Percentiles rank a stretch among this genome's conserved stretches.
These are phyloP conservation scores for Trilocha varians DNA, from an alignment of 2,888 invertebrate genomes.

Conservation along the genomic window DNA sequence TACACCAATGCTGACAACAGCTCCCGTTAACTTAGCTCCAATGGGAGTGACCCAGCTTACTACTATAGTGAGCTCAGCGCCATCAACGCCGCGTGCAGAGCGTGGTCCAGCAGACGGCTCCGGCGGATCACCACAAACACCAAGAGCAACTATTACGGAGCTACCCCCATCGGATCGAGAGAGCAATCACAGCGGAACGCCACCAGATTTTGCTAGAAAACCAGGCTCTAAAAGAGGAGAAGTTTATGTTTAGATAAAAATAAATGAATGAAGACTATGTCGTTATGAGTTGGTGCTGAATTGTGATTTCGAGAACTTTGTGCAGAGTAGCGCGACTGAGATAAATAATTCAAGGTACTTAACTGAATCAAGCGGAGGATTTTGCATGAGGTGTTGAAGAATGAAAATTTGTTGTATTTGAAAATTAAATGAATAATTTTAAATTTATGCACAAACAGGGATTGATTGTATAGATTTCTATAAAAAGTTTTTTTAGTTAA, in stretches of 20 bases:
- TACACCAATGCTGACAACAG: slow-evolving; percentile 55
- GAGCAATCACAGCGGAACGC: slow-evolving; percentile 44
- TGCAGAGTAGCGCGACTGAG: slow-evolving; percentile 3
- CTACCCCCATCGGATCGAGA: slow-evolving; percentile 41
- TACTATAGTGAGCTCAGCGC: slow-evolving; percentile 64
- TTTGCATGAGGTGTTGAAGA: slow-evolving; percentile 22
- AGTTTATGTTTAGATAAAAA: slow-evolving; percentile 46
- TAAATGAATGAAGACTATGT: not conserved
- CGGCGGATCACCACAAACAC: slow-evolving; percentile 20
- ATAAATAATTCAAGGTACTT: not conserved
- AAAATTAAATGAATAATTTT: slow-evolving; percentile 22
- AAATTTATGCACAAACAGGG: slow-evolving; percentile 53
- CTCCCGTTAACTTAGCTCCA: slow-evolving; percentile 67
- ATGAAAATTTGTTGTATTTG: slow-evolving; percentile 12
- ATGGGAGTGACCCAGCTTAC: slow-evolving; percentile 76
- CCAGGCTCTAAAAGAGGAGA: slow-evolving; percentile 56
- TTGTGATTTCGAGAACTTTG: slow-evolving; percentile 21
- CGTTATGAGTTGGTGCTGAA: slow-evolving; percentile 24
- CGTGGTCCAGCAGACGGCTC: slow-evolving; percentile 31
- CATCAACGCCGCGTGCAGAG: slow-evolving; percentile 53
- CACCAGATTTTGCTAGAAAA: slow-evolving; percentile 40
- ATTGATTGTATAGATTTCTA: slow-evolving; percentile 46
- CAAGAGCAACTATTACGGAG: slow-evolving; percentile 37
- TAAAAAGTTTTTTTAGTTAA: slow-evolving; percentile 39
- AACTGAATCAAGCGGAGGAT: slow-evolving; percentile 15